Percentiles rank a stretch among this genome's conserved stretches.
These are phyloP conservation scores for Myopa testacea DNA, from an alignment of 2,888 invertebrate genomes.

Conservation along the genomic window DNA sequence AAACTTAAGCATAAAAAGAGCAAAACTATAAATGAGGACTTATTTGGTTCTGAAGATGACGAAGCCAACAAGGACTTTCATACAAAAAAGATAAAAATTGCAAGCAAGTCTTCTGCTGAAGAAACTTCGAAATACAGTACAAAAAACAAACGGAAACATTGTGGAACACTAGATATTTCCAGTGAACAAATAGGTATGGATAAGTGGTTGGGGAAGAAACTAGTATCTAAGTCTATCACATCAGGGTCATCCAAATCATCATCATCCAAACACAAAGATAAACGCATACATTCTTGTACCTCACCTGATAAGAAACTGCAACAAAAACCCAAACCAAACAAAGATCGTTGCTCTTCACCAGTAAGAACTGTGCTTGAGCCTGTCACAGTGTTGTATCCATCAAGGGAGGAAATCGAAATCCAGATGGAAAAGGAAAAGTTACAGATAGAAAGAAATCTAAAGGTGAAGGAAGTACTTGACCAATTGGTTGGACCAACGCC, in stretches of 20 bases:
- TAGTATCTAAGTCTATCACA: neutral
- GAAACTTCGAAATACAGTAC: slow-evolving; percentile 30
- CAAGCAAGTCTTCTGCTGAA: neutral
- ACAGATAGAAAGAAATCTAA: slow-evolving; percentile 43
- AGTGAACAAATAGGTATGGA: slow-evolving; percentile 41
- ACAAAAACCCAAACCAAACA: neutral
- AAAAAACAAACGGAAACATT: slow-evolving; percentile 43
- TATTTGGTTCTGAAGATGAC: slow-evolving; percentile 44
- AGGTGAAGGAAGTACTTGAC: slow-evolving; percentile 42
- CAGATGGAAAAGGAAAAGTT: slow-evolving; percentile 39
- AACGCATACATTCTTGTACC: neutral
- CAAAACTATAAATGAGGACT: slow-evolving; percentile 34
- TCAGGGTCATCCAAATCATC: neutral
- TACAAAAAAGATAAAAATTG: slow-evolving; percentile 14
- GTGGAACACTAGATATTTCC: slow-evolving; percentile 26
- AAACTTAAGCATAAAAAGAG: slow-evolving; percentile 2
- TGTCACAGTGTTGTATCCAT: neutral
- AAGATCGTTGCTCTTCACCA: neutral
- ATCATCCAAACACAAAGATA: slow-evolving; percentile 24
- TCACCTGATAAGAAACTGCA: neutral
- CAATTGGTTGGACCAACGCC: slow-evolving; percentile 42
- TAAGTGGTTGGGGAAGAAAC: slow-evolving; percentile 45
- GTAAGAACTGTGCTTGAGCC: neutral
- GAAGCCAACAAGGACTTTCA: slow-evolving; percentile 21
- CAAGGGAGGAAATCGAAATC: slow-evolving; percentile 42